Evolutionary conservation across 2,113 vertebrate species (phyloP), one percentile per base, ranked within the genome.

Genomic region (Mus spicilegus): DNA sequence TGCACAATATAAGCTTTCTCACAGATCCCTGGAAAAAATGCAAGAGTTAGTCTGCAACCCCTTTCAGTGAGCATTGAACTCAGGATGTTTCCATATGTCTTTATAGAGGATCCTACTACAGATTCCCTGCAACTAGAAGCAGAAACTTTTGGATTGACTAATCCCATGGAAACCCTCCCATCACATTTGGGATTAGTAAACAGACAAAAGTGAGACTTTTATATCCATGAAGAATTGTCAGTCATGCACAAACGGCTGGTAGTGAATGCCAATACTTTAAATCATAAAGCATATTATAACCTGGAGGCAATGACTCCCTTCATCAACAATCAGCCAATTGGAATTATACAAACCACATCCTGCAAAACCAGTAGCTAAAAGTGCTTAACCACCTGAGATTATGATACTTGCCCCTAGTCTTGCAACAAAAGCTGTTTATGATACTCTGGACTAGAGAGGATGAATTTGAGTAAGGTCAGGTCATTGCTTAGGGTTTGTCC

Each of bases 21-120:
- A 10, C 56, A 7, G 3, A 67, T 88, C 89, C 16, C 7, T 58
- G n/a, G 20, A 65, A 81, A 4, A 91, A 91, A 36, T 8, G 33
- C 0, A 12, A 22, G 22, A n/a, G 3, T 51, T 72, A 58, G 0
- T 4, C 0, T 3, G 2, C 6, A 7, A 30, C 51, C 0, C 8
- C 9, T 89, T 30, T 36, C 61, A 19, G 56, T 4, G 0, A 12
- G 63, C 16, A 17, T 84, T 56, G 4, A 42, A 61, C 56, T 80
- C 39, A 49, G 61, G 3, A 69, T 54, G 13, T 28, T 80, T 86
- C 42, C 39, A 19, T 42, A 51, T 58, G 3, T 6, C 87, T 7
- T 51, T 46, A n/a, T 51, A 12, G 22, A 30, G 72, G 7, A 72
- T n/a, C 16, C 16, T 86, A 14, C 1, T 46, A 58, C 14, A 85